Evolutionary conservation across 2,113 vertebrate genomes (phyloP).

Genomic region (Pluvianellus socialis): DNA sequence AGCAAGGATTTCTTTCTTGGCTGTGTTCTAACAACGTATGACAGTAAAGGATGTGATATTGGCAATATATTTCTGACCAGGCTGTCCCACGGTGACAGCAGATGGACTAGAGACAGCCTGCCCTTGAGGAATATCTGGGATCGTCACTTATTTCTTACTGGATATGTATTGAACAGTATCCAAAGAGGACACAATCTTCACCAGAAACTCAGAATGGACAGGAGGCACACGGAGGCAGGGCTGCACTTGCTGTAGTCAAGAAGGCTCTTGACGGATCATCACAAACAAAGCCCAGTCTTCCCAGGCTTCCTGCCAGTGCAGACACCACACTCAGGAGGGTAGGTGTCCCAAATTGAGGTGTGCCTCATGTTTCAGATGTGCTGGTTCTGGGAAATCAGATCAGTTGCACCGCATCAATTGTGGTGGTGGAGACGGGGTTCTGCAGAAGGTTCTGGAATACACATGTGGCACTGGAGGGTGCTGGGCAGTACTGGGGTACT

Average conservation of each 20-base stretch:
- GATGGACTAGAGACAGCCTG: background rate
- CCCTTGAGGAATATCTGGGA: background rate
- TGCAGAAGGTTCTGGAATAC: background rate
- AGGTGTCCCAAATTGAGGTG: background rate
- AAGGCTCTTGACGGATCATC: background rate
- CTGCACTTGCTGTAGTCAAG: background rate
- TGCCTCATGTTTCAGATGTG: background rate
- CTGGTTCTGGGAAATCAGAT: background rate
- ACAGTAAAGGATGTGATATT: background rate
- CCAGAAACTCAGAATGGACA: background rate
- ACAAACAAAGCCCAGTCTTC: background rate
- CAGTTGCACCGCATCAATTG: background rate
- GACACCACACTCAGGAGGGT: background rate
- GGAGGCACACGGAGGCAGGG: background rate
- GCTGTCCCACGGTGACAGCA: background rate
- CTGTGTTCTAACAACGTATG: background rate
- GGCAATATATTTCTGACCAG: background rate
- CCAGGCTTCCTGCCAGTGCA: background rate
- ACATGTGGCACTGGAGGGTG: background rate
- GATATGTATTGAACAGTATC: background rate
- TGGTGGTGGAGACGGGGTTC: background rate
- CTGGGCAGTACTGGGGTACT: background rate
- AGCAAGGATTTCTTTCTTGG: background rate
- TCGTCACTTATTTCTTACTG: background rate
- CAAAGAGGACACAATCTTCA: background rate